Evolutionary conservation across 2,113 vertebrate genomes (phyloP), one percentile per base, ranked within the genome.

Genomic region (Xenopus borealis): DNA sequence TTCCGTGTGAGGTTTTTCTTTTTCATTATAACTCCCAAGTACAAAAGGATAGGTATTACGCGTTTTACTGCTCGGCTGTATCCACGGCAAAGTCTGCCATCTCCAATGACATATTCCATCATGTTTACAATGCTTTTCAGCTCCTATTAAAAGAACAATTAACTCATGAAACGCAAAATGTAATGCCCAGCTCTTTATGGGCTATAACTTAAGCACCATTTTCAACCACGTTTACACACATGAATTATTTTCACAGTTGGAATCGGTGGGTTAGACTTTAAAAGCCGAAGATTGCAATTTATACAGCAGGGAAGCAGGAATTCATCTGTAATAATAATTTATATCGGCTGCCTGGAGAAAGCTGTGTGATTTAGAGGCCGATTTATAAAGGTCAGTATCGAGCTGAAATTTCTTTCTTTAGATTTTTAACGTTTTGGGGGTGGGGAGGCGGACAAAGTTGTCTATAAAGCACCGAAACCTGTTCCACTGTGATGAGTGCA

Each of bases 101-200:
- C 19, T 23, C 18, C 11, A 16, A 11, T 61, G 58, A 20, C 20
- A 61, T 61, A 61, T 61, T 61, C 58, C 58, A 61, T 61, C 20
- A 61, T 61, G 18, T 61, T 23, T 55, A 55, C 53, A 55, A 55
- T 55, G 53, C 53, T n/a, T n/a, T 55, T 55, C 53, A 55, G 53
- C 53, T 55, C 53, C 53, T 55, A 55, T 55, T 55, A 55, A 55
- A 55, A 55, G 53, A 55, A 55, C 53, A 55, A 55, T 55, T 55
- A 55, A 55, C 14, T 55, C 17, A n/a, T 55, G 53, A 55, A 55
- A 55, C 53, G 53, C 12, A 55, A 55, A 27, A 55, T 55, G 53
- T n/a, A 55, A 55, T 55, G 53, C 14, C 53, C 53, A 55, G 53
- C 8, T 55, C 53, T 55, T 55, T 55, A 55, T 55, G 53, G 53